phyloP scores from a whole-genome alignment of 2,888 invertebrate genomes.

The Alsophila aescularia region DNA sequence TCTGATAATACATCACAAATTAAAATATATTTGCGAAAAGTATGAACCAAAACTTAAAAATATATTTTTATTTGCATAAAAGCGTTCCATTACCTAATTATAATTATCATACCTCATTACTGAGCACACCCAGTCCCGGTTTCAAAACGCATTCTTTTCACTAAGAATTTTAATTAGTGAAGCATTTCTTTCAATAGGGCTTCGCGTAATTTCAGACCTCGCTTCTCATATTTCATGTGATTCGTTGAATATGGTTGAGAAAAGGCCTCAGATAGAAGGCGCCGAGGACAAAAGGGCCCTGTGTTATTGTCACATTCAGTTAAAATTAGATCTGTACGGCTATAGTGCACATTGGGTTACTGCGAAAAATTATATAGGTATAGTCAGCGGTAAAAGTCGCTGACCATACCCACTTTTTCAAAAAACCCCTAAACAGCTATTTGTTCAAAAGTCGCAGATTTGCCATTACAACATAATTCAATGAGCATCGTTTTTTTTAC shows the following conservation, averaged over 20 bases:
- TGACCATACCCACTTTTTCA: no score
- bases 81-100: constrained; percentile 33
- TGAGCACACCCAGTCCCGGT: constrained; percentile 33
- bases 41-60: neutral
- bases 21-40: no score
- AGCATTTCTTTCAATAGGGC: constrained; percentile 44
- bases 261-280: constrained; percentile 6
- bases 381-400: no score
- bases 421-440: no score
- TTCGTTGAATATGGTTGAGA: constrained; percentile 28
- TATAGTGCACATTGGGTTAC: constrained; percentile 37
- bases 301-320: constrained; percentile 30
- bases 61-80: constrained; percentile 14
- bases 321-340: constrained; percentile 29
- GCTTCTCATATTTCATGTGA: constrained; percentile 42
- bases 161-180: constrained; percentile 51
- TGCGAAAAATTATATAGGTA: constrained; percentile 33
- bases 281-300: no score
- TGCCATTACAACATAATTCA: no score
- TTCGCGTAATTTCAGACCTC: constrained; percentile 26
- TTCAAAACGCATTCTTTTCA: constrained; percentile 43
- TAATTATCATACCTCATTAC: constrained; percentile 40
- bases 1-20: no score
- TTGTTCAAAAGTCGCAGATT: no score
- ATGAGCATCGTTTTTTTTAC: no score